Conservation (phyloP, 2,797 vertebrate species). For the Smutsia temminckii region DNA sequence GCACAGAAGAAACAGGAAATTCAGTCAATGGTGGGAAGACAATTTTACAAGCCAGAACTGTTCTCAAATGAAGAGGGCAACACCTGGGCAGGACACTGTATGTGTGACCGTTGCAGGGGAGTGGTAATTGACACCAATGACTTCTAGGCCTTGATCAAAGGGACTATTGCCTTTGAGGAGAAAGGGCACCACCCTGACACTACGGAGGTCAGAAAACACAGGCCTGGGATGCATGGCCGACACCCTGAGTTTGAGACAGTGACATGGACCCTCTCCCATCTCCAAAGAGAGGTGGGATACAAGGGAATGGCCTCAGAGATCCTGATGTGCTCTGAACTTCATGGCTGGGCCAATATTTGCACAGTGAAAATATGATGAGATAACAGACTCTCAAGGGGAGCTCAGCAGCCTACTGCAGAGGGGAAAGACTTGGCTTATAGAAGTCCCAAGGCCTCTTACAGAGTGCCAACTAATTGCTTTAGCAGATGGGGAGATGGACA, state of each 20-base stretch:
- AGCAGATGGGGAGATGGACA: not conserved
- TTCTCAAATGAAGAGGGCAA: not conserved
- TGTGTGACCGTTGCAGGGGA: not conserved
- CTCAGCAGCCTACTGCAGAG: not conserved
- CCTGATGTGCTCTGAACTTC: not conserved
- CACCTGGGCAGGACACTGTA: not conserved
- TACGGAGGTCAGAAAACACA: not conserved
- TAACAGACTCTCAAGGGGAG: not conserved
- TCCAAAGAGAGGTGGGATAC: not conserved
- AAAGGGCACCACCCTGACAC: not conserved
- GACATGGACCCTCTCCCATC: not conserved
- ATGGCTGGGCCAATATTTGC: not conserved
- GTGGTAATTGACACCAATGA: not conserved
- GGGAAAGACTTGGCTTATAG: not conserved
- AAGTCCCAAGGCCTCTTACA: not conserved
- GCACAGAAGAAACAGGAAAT: not conserved
- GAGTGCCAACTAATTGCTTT: not conserved
- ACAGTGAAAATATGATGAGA: not conserved
- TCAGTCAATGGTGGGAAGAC: not conserved
- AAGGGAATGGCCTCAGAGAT: not conserved
- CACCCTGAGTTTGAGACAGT: not conserved
- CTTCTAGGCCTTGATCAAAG: not conserved
- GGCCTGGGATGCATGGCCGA: not conserved
- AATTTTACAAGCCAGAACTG: not conserved
- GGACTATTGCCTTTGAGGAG: not conserved